Base-by-base conservation (phyloP, 2,113 vertebrate genomes). In the Herpetotheres cachinnans region DNA sequence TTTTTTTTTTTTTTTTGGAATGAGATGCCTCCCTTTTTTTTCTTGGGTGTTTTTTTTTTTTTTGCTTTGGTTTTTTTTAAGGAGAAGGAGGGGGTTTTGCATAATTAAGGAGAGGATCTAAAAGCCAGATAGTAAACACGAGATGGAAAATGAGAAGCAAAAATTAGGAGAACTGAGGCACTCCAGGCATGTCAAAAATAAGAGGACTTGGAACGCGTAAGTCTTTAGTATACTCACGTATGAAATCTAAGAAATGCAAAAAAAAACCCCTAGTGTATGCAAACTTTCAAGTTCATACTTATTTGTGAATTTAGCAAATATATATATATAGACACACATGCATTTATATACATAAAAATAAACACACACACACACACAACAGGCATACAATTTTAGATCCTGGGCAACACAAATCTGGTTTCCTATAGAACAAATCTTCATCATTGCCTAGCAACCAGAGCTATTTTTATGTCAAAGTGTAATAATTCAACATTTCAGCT, bases 401-500 rank as follows among this genome's bases (percentile, higher is more conserved):
- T 47, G 56, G 71, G 79, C 59, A 97, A 93, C 88, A 92, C 79
- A 93, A 77, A 82, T 83, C 63, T 91, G 59, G 74, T 83, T 95
- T 97, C 67, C 82, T 90, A 90, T 17, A 88, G 90, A 95, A 81
- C 46, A 80, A 73, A 70, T 88, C 65, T 36, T 83, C 77, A 90
- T 16, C 79, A 94, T 58, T 94, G 93, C 96, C 92, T 97, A 96
- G 93, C 96, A 96, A 96, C 96, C 71, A 89, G 47, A 90, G 90
- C 82, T 97, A 97, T 97, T 94, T 97, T 93, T 94, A 90, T 88
- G 66, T 82, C 92, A 83, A 90, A 94, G 65, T 94, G 72, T 70
- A 94, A 89, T 92, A 94, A 93, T 81, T 93, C 80, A 84, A 76
- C 56, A 92, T 93, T 84, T 91, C 66, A 52, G 77, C 89, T 87